Evolutionary conservation across 2,797 vertebrate genomes (phyloP), one percentile per base, ranked within the genome.

Genomic region (Xenentodon cancila): DNA sequence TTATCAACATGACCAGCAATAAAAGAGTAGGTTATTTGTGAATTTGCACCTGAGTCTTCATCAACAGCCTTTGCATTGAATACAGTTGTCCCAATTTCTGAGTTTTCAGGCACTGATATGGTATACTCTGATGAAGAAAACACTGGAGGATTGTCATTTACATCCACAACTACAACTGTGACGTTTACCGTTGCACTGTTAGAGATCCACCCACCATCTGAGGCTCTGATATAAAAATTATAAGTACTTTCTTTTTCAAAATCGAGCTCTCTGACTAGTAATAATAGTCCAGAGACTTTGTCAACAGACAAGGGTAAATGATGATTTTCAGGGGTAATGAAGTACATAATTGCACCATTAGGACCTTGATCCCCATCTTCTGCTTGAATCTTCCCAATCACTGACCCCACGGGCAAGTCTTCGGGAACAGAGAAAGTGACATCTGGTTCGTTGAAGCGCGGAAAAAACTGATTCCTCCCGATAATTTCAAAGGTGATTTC

Each of bases 71-170:
- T 80, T 37, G 91, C 50, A 59, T 68, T 68, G 3, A 92, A 45
- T 58, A 94, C 82, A 46, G 45, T 63, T 45, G 73, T 89, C 56
- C 91, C 92, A 59, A 80, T 76, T 5, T 65, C 66, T 25, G 84
- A 82, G 72, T 94, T 93, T 84, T 95, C 94, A 18, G 68, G 50
- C 30, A 94, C 65, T 60, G 79, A 82, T 5, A 45, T 58, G 1
- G 37, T 60, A 53, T 87, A 94, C 51, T 90, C 73, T 4, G 66
- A 75, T 16, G 66, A 80, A 18, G 74, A 68, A 76, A 94, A 93
- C 8, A 89, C 53, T 7, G 94, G 93, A 42, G 86, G 84, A 72
- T 93, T 94, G 78, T 94, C 93, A 59, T 94, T 93, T 40, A 92
- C 84, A 80, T 94, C 93, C 53, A 71, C 75, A 44, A 94, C 83